Percentiles rank a stretch among this genome's conserved stretches.
phyloP scores from a whole-genome alignment of 2,113 vertebrate species.

The Picathartes gymnocephalus region DNA sequence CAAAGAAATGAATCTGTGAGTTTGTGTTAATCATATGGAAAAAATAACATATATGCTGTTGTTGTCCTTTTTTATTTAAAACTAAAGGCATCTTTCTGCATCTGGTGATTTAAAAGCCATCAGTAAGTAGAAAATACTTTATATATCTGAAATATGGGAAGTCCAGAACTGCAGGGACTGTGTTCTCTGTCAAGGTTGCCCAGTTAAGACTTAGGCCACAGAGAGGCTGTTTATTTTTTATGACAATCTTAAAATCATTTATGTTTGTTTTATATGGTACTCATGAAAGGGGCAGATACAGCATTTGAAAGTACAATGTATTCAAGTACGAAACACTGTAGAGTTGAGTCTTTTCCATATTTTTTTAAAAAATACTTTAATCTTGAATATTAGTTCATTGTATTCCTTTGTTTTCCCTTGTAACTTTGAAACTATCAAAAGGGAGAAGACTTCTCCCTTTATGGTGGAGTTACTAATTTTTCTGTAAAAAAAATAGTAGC shows the following conservation, averaged over 20 bases:
- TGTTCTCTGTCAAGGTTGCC: neutral
- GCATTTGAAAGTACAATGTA: neutral
- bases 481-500: too few species aligned
- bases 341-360: neutral
- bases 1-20: neutral
- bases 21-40: neutral
- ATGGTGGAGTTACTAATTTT: neutral
- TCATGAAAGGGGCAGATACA: neutral
- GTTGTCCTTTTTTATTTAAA: neutral
- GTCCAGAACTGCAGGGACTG: neutral
- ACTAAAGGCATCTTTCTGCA: neutral
- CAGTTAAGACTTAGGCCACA: neutral
- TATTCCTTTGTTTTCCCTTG: neutral
- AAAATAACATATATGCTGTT: neutral
- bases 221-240: neutral
- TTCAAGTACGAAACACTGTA: neutral
- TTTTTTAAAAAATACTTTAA: neutral
- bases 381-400: neutral
- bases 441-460: neutral
- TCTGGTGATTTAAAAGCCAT: neutral
- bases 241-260: neutral
- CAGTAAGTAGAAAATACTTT: neutral
- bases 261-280: neutral
- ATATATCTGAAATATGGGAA: neutral
- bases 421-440: neutral